Percentiles rank a stretch among this genome's conserved stretches.
Evolutionary conservation across 2,888 invertebrate species (phyloP).

Genomic region (Gortyna flavago): DNA sequence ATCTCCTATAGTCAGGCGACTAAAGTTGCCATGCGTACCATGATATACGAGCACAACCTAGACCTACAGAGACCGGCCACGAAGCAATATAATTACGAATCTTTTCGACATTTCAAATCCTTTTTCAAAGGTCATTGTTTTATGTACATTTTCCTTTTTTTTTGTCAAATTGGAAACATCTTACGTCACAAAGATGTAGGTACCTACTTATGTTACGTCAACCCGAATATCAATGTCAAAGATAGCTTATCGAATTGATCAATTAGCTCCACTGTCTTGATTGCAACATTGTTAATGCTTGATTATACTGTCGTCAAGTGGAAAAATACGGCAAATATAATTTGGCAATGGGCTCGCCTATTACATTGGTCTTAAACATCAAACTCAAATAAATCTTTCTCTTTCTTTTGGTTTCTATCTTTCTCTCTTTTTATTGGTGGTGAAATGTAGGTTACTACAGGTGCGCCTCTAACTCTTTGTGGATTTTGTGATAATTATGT

Average conservation of each 20-base stretch:
- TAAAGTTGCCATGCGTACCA: too few relatives aligned
- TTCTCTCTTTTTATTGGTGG: background rate
- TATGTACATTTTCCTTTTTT: too few relatives aligned
- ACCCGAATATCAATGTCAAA: constrained; percentile 33
- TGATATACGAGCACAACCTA: background rate
- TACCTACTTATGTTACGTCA: background rate
- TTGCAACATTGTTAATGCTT: constrained; percentile 43
- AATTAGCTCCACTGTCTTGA: constrained; percentile 39
- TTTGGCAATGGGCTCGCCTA: background rate
- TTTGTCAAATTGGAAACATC: background rate
- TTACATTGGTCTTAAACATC: background rate
- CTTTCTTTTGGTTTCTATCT: too few relatives aligned
- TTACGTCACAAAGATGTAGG: background rate
- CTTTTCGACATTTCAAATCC: background rate
- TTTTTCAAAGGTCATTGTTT: background rate
- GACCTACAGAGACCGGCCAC: background rate
- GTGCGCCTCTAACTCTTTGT: too few relatives aligned
- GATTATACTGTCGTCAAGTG: constrained; percentile 49
- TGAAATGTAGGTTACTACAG: background rate
- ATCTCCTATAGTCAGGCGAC: too few relatives aligned
- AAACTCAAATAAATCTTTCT: too few relatives aligned
- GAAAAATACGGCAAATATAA: background rate
- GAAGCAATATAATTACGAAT: background rate
- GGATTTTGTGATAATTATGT: background rate
- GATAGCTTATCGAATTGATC: constrained; percentile 55